Percentiles rank a stretch among this genome's conserved stretches.
Conservation (phyloP, 2,113 vertebrate genomes). For the Phalacrocorax aristotelis region DNA sequence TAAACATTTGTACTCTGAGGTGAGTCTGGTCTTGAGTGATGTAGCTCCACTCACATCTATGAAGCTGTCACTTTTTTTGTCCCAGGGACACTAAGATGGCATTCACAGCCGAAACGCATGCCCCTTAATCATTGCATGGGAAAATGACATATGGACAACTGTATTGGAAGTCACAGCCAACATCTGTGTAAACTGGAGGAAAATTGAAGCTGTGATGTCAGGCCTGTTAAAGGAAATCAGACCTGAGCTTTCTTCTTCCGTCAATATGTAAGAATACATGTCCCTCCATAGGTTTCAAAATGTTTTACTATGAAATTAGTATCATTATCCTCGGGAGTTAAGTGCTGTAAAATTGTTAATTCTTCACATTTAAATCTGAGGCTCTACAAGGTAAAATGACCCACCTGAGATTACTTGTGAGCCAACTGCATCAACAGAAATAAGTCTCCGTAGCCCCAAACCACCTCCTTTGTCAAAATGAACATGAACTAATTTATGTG, state of each 20-base stretch:
- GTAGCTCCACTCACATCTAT: not conserved
- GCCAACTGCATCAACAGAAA: not conserved
- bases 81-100: not conserved
- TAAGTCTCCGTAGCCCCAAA: not conserved
- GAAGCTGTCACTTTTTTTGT: not conserved
- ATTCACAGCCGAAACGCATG: not conserved
- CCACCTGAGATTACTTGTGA: not conserved
- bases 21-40: not conserved
- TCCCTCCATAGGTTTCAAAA: not conserved
- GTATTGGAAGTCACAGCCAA: not conserved
- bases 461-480: not conserved
- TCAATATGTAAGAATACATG: not conserved
- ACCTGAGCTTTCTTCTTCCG: not conserved
- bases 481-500: not conserved
- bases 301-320: not conserved
- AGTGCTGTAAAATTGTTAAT: not conserved
- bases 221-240: not conserved
- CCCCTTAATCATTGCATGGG: not conserved
- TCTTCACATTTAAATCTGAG: not conserved
- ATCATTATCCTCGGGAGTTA: not conserved
- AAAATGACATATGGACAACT: not conserved
- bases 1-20: not conserved
- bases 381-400: not conserved
- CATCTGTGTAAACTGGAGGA: not conserved
- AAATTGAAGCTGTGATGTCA: not conserved